A percentile compares a stretch with the other conserved stretches of the same genome.
Conservation (phyloP, 2,113 vertebrate species). For the Shinisaurus crocodilurus region DNA sequence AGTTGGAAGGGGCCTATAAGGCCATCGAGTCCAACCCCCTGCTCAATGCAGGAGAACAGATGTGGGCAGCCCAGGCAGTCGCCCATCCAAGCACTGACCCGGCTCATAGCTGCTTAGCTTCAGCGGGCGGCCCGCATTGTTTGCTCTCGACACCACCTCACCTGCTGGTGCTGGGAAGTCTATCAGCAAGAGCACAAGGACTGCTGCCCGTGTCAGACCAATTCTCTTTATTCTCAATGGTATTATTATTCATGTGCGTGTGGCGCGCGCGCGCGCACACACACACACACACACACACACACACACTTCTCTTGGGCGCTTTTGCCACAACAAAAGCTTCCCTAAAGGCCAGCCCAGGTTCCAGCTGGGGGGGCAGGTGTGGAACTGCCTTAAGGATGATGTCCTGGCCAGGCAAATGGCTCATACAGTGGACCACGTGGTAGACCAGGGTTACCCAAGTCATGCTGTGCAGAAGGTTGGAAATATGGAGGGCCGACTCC, state of each 20-base stretch:
- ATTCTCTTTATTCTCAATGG: conserved; percentile 25
- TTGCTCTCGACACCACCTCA: too few species aligned
- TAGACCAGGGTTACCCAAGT: background rate
- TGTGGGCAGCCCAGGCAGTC: too few species aligned
- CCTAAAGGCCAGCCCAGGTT: background rate
- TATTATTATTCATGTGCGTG: background rate
- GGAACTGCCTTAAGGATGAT: background rate
- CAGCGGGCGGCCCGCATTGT: too few species aligned
- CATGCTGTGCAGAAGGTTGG: background rate
- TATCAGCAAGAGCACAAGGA: background rate
- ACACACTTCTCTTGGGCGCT: background rate
- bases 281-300: background rate
- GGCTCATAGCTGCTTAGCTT: too few species aligned
- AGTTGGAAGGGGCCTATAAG: too few species aligned
- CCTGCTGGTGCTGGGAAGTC: background rate
- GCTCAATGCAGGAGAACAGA: too few species aligned
- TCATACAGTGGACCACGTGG: background rate
- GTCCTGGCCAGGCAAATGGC: background rate
- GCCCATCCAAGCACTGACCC: too few species aligned
- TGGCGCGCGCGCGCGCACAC: background rate
- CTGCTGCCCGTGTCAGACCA: background rate
- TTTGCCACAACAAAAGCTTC: conserved; percentile 51
- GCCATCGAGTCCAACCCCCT: too few species aligned
- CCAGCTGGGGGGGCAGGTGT: background rate
- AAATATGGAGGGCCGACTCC: background rate